Evolutionary conservation across 2,797 vertebrate genomes (phyloP).

Genomic region (Gouania willdenowi): DNA sequence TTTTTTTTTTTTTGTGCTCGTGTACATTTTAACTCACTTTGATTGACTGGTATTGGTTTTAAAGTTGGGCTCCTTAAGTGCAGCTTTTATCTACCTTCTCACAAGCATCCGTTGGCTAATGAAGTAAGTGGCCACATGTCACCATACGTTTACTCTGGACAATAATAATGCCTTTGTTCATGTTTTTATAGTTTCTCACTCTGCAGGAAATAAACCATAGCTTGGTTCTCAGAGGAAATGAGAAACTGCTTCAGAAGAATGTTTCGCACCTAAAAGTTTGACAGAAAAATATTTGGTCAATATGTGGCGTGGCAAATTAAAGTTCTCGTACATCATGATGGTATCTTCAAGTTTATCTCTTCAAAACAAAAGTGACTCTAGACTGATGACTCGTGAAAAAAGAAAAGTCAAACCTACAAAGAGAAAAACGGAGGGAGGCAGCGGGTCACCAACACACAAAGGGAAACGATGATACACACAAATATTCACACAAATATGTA

Average conservation of each 20-base stretch:
- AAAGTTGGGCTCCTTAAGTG: neutral
- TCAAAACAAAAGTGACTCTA: conserved; percentile 16
- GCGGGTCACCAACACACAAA: conserved; percentile 46
- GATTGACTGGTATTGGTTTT: neutral
- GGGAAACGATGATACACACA: conserved; percentile 36
- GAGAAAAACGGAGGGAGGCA: conserved; percentile 21
- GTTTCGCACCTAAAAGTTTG: conserved; percentile 23
- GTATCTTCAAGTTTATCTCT: conserved; percentile 5
- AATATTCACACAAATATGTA: conserved; percentile 20
- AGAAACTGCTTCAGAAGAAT: conserved; percentile 7
- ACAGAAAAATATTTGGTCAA: neutral
- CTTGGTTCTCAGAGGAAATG: conserved; percentile 52
- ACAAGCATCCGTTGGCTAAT: conserved; percentile 16
- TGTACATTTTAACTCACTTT: neutral
- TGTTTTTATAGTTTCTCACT: conserved; percentile 49
- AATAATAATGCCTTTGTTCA: conserved; percentile 32
- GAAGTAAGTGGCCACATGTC: conserved; percentile 1
- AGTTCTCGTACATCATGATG: neutral
- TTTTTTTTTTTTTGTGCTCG: neutral
- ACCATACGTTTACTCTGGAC: conserved; percentile 4
- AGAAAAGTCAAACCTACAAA: conserved; percentile 6
- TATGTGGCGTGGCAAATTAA: conserved; percentile 1
- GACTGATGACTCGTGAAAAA: conserved; percentile 49
- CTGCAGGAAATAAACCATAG: conserved; percentile 40
- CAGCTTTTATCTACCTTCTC: conserved; percentile 23